Percentiles rank a stretch among this genome's conserved stretches.
Evolutionary conservation across 2,888 invertebrate species (phyloP).

Genomic region (Hyposoter dolosus): DNA sequence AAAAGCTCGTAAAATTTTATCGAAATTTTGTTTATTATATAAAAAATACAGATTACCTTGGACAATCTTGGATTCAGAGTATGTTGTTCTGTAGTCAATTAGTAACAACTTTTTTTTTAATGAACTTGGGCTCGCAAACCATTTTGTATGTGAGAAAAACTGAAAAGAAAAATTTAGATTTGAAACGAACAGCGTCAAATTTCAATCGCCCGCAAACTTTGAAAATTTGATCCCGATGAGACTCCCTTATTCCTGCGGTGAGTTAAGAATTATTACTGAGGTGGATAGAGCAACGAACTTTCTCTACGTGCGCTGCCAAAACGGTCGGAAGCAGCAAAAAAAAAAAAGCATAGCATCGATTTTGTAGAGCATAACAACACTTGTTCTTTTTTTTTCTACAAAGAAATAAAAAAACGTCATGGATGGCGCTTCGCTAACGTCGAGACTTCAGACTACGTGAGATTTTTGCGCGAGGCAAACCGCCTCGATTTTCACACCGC

Average conservation of each 20-base stretch:
- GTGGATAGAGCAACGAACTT: background rate
- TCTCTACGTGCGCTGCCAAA: slow-evolving; percentile 1
- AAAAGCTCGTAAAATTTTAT: too few relatives aligned
- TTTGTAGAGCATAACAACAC: slow-evolving; percentile 5
- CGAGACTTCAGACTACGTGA: background rate
- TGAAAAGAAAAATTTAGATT: too few relatives aligned
- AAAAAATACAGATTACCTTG: too few relatives aligned
- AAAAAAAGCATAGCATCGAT: slow-evolving; percentile 3
- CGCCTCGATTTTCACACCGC: background rate
- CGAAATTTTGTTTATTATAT: too few relatives aligned
- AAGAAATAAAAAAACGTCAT: background rate
- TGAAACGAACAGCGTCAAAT: background rate
- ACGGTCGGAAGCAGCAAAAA: background rate
- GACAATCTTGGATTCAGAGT: too few relatives aligned
- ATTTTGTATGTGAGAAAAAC: too few relatives aligned
- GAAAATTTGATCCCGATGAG: background rate
- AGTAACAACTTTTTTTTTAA: too few relatives aligned
- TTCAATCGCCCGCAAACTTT: background rate
- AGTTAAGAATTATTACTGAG: background rate
- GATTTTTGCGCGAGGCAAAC: background rate
- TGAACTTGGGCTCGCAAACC: too few relatives aligned
- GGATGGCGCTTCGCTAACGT: background rate
- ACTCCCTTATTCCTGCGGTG: background rate
- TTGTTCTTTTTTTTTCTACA: background rate
- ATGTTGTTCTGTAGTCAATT: too few relatives aligned